Percentiles rank a stretch among this genome's conserved stretches.
phyloP scores from a whole-genome alignment of 2,797 vertebrate species.

The Threskiornis aethiopicus region DNA sequence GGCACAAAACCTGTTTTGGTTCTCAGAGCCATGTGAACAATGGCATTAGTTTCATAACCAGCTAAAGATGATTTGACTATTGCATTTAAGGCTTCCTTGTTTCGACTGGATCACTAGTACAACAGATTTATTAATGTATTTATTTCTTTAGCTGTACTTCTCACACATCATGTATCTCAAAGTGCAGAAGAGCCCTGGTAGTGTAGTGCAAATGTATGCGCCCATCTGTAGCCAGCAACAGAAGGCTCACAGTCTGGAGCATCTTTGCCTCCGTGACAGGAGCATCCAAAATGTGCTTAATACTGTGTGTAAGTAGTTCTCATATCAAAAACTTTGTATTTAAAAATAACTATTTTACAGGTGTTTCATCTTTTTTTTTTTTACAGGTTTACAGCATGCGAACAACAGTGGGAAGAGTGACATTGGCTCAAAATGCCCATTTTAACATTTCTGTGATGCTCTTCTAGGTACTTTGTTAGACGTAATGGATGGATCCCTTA shows the following conservation, averaged over 20 bases:
- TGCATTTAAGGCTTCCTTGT: conserved; percentile 34
- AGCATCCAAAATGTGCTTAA: background rate
- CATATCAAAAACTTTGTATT: background rate
- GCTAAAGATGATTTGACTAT: background rate
- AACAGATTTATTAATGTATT: conserved; percentile 25
- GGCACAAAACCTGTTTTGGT: background rate
- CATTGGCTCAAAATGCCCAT: background rate
- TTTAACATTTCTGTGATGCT: background rate
- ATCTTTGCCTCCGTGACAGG: background rate
- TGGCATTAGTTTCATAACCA: background rate
- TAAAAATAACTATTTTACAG: background rate
- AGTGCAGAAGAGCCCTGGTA: background rate
- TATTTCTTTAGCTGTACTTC: conserved; percentile 8
- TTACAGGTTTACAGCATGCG: background rate
- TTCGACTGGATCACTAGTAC: background rate
- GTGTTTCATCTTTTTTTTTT: background rate
- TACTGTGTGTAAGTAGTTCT: background rate
- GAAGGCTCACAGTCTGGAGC: conserved; percentile 36
- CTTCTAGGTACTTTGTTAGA: background rate
- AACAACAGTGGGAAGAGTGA: background rate
- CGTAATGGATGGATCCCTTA: background rate
- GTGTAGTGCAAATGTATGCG: background rate
- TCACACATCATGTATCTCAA: background rate
- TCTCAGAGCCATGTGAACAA: background rate
- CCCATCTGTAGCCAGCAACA: conserved; percentile 37